These are phyloP conservation scores for Pollenia angustigena DNA, from an alignment of 2,888 invertebrate genomes.

Conservation along the genomic window DNA sequence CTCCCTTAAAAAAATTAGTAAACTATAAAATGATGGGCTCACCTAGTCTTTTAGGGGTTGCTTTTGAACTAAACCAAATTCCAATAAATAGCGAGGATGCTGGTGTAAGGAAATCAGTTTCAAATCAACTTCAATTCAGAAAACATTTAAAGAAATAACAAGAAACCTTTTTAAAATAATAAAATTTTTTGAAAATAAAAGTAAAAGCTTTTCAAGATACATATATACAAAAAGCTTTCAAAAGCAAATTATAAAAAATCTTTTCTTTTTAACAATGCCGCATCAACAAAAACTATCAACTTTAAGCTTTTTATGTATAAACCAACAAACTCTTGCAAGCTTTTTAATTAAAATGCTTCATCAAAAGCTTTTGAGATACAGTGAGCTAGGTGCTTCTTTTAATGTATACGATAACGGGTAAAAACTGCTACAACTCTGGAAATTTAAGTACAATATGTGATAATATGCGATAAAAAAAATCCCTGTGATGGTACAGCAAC, in stretches of 20 bases:
- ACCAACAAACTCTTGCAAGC: not conserved
- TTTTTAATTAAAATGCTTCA: not conserved
- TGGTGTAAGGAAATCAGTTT: constrained; percentile 47
- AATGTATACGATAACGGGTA: constrained; percentile 26
- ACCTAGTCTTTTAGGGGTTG: constrained; percentile 48
- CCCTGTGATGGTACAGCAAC: constrained; percentile 19
- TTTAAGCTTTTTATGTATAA: too few species aligned
- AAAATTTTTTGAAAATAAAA: constrained; percentile 6
- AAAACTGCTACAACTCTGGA: not conserved
- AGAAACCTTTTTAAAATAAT: not conserved
- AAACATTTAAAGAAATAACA: constrained; percentile 16
- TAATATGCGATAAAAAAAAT: not conserved
- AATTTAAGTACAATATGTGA: not conserved
- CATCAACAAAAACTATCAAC: too few species aligned
- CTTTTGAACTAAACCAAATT: not conserved
- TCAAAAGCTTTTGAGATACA: not conserved
- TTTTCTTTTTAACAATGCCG: too few species aligned
- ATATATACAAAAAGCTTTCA: not conserved
- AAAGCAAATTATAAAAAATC: not conserved
- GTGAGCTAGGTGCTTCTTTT: not conserved
- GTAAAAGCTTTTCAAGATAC: constrained; percentile 3
- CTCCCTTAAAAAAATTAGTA: constrained; percentile 7
- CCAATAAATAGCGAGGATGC: constrained; percentile 49
- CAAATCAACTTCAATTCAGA: not conserved
- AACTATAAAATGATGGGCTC: not conserved